Conservation (phyloP, 1,140 invertebrate genomes). For the Ridgeia piscesae region DNA sequence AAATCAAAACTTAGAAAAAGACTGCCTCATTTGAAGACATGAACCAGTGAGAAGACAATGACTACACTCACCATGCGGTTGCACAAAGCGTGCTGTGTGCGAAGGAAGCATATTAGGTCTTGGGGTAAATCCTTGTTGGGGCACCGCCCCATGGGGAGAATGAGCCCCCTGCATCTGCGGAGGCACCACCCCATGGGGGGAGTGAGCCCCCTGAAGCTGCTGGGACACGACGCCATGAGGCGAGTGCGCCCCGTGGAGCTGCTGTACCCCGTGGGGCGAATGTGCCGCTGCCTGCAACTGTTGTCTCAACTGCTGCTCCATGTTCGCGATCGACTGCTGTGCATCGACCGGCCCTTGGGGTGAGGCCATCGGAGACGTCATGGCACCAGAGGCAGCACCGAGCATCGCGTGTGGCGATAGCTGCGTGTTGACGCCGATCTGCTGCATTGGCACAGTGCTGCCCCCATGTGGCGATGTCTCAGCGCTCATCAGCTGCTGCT, state of each 20-base stretch:
- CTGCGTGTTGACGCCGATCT: not conserved
- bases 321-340: not conserved
- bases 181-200: no score
- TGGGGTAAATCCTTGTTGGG: not conserved
- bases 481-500: constrained; percentile 81
- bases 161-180: not conserved
- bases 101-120: not conserved
- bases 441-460: not conserved
- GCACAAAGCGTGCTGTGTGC: not conserved
- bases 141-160: not conserved
- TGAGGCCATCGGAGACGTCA: not conserved
- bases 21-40: no score
- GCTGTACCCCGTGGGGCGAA: constrained; percentile 7
- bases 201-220: not conserved
- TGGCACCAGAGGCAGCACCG: not conserved
- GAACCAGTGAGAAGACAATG: not conserved
- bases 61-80: not conserved
- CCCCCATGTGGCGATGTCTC: constrained; percentile 9
- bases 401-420: not conserved
- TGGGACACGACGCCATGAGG: not conserved
- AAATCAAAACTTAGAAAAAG: no score
- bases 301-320: constrained; percentile 35
- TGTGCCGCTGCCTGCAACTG: constrained; percentile 13
- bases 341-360: not conserved
- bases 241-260: not conserved